Percentiles rank a stretch among this genome's conserved stretches.
These are phyloP conservation scores for Scomberomorus guttatus DNA, from an alignment of 2,797 vertebrate species.

Conservation along the genomic window DNA sequence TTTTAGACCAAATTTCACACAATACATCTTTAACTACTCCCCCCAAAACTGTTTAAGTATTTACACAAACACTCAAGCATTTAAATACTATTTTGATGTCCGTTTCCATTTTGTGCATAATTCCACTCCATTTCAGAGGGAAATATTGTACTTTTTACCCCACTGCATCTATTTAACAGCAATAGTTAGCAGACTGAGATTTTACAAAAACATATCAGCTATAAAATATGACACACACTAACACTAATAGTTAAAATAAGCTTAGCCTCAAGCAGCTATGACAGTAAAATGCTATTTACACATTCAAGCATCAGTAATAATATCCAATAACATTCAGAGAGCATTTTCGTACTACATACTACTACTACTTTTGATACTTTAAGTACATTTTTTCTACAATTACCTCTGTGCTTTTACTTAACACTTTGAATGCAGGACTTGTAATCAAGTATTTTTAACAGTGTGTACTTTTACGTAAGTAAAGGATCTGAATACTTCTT, in stretches of 20 bases:
- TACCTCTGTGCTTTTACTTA: not conserved
- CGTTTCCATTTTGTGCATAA: not conserved
- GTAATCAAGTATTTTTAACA: not conserved
- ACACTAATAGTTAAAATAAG: not conserved
- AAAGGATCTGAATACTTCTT: conserved; percentile 18
- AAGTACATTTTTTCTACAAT: not conserved
- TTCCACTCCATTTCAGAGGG: not conserved
- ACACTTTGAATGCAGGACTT: not conserved
- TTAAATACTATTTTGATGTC: not conserved
- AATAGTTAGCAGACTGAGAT: not conserved
- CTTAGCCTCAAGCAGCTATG: not conserved
- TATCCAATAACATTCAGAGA: not conserved
- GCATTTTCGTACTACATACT: not conserved
- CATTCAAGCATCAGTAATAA: not conserved
- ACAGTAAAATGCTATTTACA: not conserved
- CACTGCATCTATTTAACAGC: not conserved
- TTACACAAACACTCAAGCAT: too few species aligned
- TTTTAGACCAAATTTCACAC: not conserved
- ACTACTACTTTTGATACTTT: not conserved
- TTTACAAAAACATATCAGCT: not conserved
- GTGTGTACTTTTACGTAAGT: not conserved
- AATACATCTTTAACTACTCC: not conserved
- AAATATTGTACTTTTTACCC: not conserved
- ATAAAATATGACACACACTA: not conserved
- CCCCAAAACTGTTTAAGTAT: not conserved